phyloP scores from a whole-genome alignment of 1,140 invertebrate genomes.

The Zaprionus ghesquierei region DNA sequence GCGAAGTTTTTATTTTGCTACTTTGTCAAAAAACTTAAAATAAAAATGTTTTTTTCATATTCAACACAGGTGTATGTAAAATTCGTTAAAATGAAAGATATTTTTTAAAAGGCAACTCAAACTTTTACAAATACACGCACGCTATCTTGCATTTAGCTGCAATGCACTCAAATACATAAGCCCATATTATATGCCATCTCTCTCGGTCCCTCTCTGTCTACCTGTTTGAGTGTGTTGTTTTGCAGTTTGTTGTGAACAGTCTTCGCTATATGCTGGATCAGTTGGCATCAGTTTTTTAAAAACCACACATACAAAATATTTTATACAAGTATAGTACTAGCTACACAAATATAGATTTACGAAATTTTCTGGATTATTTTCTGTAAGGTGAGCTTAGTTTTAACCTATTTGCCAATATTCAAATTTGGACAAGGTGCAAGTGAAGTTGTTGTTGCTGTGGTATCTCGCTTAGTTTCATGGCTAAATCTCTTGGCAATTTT shows the following conservation, averaged over 20 bases:
- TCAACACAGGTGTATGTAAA: slow-evolving; percentile 1
- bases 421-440: slow-evolving; percentile 18
- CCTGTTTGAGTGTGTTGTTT: slow-evolving; percentile 7
- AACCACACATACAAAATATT: not conserved
- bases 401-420: slow-evolving; percentile 11
- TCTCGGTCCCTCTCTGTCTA: not conserved
- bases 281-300: not conserved
- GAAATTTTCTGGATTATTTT: not conserved
- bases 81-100: not conserved
- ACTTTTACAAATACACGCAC: slow-evolving; percentile 41
- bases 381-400: not conserved
- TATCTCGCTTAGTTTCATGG: slow-evolving; percentile 30
- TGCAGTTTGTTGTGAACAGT: slow-evolving; percentile 34
- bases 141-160: slow-evolving; percentile 13
- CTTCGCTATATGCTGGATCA: slow-evolving; percentile 6
- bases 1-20: not conserved
- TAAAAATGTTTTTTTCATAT: not conserved
- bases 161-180: slow-evolving; percentile 24
- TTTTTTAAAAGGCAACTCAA: slow-evolving; percentile 17
- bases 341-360: not conserved
- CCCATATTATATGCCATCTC: not conserved
- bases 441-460: slow-evolving; percentile 3
- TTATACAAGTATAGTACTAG: not conserved
- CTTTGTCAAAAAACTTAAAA: not conserved
- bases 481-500: slow-evolving; percentile 33